phyloP scores from a whole-genome alignment of 2,113 vertebrate species.

The Forbesichthys papilliferus region DNA sequence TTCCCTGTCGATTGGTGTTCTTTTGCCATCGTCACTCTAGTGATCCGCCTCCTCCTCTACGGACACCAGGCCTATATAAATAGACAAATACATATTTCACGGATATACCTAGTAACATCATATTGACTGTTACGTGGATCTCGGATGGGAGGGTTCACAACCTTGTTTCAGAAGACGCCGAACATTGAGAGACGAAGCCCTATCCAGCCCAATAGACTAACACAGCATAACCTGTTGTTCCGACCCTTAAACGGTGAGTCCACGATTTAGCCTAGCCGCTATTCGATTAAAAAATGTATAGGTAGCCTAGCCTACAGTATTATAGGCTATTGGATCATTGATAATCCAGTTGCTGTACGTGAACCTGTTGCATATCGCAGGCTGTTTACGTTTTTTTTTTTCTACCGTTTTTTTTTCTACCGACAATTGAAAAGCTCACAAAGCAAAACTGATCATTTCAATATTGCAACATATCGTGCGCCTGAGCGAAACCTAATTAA shows the following conservation, averaged over 20 bases:
- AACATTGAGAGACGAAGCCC: constrained; percentile 38
- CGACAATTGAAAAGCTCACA: too few relatives aligned
- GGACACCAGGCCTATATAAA: constrained; percentile 75
- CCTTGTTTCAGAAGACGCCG: constrained; percentile 46
- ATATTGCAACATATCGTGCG: background rate
- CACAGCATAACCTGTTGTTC: constrained; percentile 72
- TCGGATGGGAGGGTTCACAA: constrained; percentile 56
- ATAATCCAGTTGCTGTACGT: too few relatives aligned
- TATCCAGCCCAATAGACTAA: constrained; percentile 30
- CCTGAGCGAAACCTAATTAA: constrained; percentile 24
- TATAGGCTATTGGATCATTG: too few relatives aligned
- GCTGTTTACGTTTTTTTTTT: too few relatives aligned
- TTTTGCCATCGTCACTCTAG: constrained; percentile 66
- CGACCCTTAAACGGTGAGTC: constrained; percentile 64
- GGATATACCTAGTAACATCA: constrained; percentile 76
- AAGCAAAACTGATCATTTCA: background rate
- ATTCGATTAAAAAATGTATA: background rate
- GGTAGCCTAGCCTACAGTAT: too few relatives aligned
- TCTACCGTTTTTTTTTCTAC: too few relatives aligned
- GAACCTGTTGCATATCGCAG: too few relatives aligned
- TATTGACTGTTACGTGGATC: constrained; percentile 60
- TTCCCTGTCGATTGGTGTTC: constrained; percentile 67
- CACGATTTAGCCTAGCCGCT: background rate
- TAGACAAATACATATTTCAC: constrained; percentile 67
- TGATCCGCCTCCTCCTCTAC: constrained; percentile 67